Evolutionary conservation across 2,888 invertebrate species (phyloP), one percentile per base, ranked within the genome.

Genomic region (Protonemura montana): DNA sequence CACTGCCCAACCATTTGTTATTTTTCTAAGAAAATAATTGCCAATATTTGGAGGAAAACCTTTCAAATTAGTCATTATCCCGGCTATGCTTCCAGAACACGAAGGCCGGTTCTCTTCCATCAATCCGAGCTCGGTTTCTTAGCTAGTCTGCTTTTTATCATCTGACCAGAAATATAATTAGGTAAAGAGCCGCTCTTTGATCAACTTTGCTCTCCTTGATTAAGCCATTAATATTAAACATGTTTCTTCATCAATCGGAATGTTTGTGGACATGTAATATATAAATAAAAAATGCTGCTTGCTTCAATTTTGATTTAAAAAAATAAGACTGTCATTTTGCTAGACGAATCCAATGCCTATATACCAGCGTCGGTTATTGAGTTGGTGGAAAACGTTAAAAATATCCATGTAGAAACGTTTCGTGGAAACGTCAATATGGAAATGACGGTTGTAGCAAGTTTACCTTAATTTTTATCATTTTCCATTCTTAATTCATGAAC

Each of bases 11-110:
- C 81, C 29, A 81, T 81, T 81, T 28, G 30, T 81, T 81, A 30
- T n/a, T 59, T 6, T 13, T 13, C 81, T 6, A 28, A 13, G 81
- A 30, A 81, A 81, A 81, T 29, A 81, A 81, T 81, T 81, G 81
- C 81, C 81, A 30, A 81, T 81, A 81, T n/a, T 30, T n/a, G 28
- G 30, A 30, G 30, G 30, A 81, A 30, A n/a, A 81, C 81, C 29
- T 81, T 28, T 81, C 81, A 30, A 30, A 29, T 81, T 28, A 78
- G 26, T 78, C 78, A 27, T 78, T 78, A 78, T 27, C 2, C 26
- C 26, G 78, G 78, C 10, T 13, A 27, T 78, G 26, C 10, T 78
- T 7, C n/a, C 7, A 21, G 28, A 78, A 78, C 78, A 78, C 78
- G 27, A 26, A 78, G 28, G 78, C 16, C 27, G 27, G 27, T 78